Evolutionary conservation across 2,113 vertebrate genomes (phyloP).

Genomic region (Ivindomyrus marchei): DNA sequence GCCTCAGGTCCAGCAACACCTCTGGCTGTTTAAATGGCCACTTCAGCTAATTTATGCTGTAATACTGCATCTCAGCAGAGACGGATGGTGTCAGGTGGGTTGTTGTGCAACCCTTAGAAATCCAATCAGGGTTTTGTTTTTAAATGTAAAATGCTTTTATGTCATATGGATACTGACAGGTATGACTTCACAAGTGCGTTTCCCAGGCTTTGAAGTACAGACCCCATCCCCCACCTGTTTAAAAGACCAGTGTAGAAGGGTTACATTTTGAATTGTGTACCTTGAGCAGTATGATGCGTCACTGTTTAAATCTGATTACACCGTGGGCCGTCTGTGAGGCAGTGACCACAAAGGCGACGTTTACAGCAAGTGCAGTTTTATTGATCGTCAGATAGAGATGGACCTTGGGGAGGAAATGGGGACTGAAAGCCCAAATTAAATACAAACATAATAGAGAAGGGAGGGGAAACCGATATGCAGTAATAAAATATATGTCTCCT

Average conservation of each 20-base stretch:
- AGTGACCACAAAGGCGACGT: not conserved
- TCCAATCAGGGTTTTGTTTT: not conserved
- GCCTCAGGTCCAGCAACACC: not conserved
- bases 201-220: not conserved
- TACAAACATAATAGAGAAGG: not conserved
- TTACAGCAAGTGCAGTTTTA: slow-evolving; percentile 22
- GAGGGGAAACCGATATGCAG: not conserved
- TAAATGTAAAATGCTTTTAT: not conserved
- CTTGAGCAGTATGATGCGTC: not conserved
- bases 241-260: not conserved
- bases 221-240: not conserved
- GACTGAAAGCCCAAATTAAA: slow-evolving; percentile 12
- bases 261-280: not conserved
- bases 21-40: not conserved
- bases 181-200: not conserved
- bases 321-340: not conserved
- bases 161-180: not conserved
- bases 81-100: not conserved
- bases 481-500: not conserved
- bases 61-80: not conserved
- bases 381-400: slow-evolving; percentile 18
- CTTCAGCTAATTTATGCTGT: not conserved
- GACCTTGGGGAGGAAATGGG: not conserved
- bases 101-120: not conserved
- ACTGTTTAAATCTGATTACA: not conserved